Conservation (phyloP, 2,113 vertebrate genomes). For the Spermophilus dauricus region DNA sequence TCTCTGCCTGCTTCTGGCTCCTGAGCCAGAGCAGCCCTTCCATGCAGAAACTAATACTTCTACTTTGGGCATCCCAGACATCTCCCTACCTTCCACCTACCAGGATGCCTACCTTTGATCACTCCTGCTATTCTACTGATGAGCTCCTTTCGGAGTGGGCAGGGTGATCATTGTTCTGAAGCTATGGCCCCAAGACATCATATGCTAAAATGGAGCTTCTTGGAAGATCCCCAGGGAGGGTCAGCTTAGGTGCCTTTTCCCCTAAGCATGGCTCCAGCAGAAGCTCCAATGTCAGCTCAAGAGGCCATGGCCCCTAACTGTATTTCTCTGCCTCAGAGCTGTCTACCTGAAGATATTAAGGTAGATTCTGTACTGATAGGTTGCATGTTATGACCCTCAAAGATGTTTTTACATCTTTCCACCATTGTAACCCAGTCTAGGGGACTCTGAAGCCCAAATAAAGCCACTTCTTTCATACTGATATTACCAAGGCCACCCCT, state of each 20-base stretch:
- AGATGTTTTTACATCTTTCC: not conserved
- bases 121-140: not conserved
- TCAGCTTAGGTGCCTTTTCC: not conserved
- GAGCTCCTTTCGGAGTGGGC: not conserved
- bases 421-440: not conserved
- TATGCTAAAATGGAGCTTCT: not conserved
- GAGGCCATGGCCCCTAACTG: not conserved
- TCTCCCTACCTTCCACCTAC: not conserved
- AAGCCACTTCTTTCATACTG: not conserved
- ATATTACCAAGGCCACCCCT: not conserved
- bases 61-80: not conserved
- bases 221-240: not conserved
- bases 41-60: not conserved
- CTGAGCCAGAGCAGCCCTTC: not conserved
- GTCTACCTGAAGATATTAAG: not conserved
- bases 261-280: not conserved
- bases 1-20: not conserved
- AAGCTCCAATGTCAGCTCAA: not conserved
- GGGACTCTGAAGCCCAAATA: not conserved
- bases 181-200: not conserved
- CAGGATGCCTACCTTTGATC: not conserved
- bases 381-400: not conserved
- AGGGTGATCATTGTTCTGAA: not conserved
- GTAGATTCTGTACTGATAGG: rapidly evolving
- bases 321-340: not conserved